Base-by-base conservation (phyloP, 53 echinoderm and acorn worm species). In the Hippasteria phrygiana region DNA sequence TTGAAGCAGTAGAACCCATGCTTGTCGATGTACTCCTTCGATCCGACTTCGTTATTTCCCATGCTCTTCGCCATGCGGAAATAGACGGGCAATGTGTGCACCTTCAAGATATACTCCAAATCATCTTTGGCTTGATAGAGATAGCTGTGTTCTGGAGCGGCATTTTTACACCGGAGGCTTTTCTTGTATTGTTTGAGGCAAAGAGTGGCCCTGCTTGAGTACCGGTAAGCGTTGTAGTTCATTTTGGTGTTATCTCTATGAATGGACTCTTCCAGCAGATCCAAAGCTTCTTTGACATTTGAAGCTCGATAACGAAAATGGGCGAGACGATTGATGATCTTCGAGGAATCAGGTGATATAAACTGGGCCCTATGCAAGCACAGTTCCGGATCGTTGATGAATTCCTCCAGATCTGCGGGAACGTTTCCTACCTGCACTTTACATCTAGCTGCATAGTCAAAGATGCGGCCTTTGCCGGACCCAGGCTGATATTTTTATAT, bases 61-160 rank as follows among this genome's bases (percentile, higher is more conserved):
- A n/a, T n/a, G n/a, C n/a, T n/a, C n/a, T n/a, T n/a, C n/a, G n/a
- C n/a, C 1, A 12, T n/a, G n/a, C n/a, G n/a, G n/a, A n/a, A n/a
- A n/a, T n/a, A n/a, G n/a, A n/a, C n/a, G 27, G 73, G 73, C 24
- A 41, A 73, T 38, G 16, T 18, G 42, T 73, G 73, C 22, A n/a
- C 20, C 24, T 39, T 22, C 73, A 73, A 39, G 73, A 73, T 73
- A 40, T 22, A 39, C 39, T 73, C 73, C 26, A 73, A 73, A 26
- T 73, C 73, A 39, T 36, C 24, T 73, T 73, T 43, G 10, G 73
- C 73, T 40, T 0, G 20, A 2, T 0, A 18, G 42, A 73, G 73
- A 43, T n/a, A 40, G 7, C 8, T 40, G 17, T 9, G 43, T 10
- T 40, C 43, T 2, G 18, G n/a, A 10, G 36, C 24, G 11, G 20